These are phyloP conservation scores for Caenorhabditis zanzibari DNA, from an alignment of 2,888 invertebrate genomes.

Conservation along the genomic window DNA sequence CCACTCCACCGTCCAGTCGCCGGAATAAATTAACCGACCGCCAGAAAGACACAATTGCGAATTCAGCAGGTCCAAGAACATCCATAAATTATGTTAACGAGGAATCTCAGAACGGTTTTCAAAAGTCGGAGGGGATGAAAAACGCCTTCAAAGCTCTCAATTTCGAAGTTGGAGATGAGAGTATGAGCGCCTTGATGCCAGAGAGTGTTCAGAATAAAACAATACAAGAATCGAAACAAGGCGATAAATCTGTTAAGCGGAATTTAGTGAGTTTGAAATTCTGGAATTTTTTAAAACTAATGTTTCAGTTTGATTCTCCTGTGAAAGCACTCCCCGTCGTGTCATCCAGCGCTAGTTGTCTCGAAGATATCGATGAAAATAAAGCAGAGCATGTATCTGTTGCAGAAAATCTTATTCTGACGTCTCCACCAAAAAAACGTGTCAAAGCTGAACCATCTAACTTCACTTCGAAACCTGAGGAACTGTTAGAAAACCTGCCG, in stretches of 20 bases:
- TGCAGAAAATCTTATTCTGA: no score
- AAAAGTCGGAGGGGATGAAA: slow-evolving; percentile 35
- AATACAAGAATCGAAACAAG: not conserved
- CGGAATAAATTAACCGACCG: slow-evolving; percentile 49
- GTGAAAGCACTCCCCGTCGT: not conserved
- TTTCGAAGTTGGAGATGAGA: slow-evolving; percentile 25
- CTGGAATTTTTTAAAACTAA: not conserved
- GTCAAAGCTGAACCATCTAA: not conserved
- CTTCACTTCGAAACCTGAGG: not conserved
- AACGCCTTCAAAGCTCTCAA: slow-evolving; percentile 26
- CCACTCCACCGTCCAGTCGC: slow-evolving; percentile 28
- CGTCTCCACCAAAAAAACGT: not conserved
- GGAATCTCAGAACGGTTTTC: slow-evolving; percentile 54
- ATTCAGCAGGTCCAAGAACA: slow-evolving; percentile 16
- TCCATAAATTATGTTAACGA: slow-evolving; percentile 53
- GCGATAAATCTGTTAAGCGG: not conserved
- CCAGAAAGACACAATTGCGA: slow-evolving; percentile 53
- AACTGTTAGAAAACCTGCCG: slow-evolving; percentile 1
- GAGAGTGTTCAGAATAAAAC: not conserved
- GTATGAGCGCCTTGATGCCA: not conserved
- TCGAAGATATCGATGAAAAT: not conserved
- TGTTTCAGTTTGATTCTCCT: slow-evolving; percentile 13
- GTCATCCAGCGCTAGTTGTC: not conserved
- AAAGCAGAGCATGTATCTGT: not conserved
- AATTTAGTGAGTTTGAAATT: not conserved